Base-by-base conservation (phyloP, 2,888 invertebrate genomes). In the Therioaphis trifolii region DNA sequence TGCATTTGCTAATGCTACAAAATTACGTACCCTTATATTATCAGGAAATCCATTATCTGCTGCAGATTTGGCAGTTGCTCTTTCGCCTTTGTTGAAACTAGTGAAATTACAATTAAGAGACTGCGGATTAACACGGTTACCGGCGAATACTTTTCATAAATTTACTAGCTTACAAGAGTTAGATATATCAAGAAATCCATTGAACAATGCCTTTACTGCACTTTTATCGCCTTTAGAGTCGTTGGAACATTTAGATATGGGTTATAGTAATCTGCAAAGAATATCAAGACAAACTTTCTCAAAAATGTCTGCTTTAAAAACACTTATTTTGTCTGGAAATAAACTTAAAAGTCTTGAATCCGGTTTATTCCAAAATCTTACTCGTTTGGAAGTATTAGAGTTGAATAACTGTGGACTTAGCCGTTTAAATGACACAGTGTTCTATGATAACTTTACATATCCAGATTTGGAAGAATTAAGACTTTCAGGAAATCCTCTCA, bases 181-280 rank as follows among this genome's bases (percentile, higher is more conserved):
- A 63, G 93, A 93, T 87, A 92, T 93, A 87, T 93, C 93, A 0
- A 90, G 92, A 87, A 93, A 93, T 88, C 93, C 93, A 0, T 88
- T 93, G 0, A 91, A 91, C 71, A 92, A 93, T 87, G 93, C 92
- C 0, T 93, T 93, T 87, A 92, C 92, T 9, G 91, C 91, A 86
- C 88, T 93, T 49, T 88, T 93, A 27, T 92, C 92, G 4, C 93
- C 93, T 0, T 88, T 93, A 1, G 91, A 92, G 85, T 92, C 92
- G 11, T 88, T 93, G 46, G 92, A 93, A 88, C 93, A 92, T 87
- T 89, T 93, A 5, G 93, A 93, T 87, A 93, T 93, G 93, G 93
- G 93, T 7, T 93, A 93, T 87, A 93, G 93, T 88, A 92, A 92
- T 87, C 89, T 93, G 3, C 92, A 92, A 0, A 90, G 91, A 86